These are phyloP conservation scores for Xiphophorus couchianus DNA, from an alignment of 2,113 vertebrate species.

Conservation along the genomic window DNA sequence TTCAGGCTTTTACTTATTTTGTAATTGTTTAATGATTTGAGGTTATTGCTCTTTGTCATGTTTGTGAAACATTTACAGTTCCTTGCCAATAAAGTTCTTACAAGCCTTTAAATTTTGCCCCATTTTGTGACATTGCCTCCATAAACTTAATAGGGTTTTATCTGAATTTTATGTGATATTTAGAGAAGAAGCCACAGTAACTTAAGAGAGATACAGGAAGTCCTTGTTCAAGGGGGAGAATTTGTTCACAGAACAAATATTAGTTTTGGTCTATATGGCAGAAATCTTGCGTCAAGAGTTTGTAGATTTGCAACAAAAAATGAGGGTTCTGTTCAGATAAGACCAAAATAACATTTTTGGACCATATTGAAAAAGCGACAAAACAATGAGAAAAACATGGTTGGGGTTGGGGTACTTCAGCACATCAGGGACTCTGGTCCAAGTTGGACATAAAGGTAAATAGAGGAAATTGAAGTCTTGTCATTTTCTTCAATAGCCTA, in stretches of 20 bases:
- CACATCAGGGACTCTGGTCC: not conserved
- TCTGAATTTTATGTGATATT: not conserved
- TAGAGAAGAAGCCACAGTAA: not conserved
- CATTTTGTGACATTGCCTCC: not conserved
- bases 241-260: not conserved
- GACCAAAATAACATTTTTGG: not conserved
- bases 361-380: not conserved
- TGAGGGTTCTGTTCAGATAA: not conserved
- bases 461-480: not conserved
- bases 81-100: not conserved
- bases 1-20: slow-evolving; percentile 36
- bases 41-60: slow-evolving; percentile 46
- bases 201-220: not conserved
- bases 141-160: not conserved
- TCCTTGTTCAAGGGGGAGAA: not conserved
- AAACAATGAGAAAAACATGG: not conserved
- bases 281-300: not conserved
- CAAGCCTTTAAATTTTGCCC: not conserved
- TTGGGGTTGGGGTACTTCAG: not conserved
- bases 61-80: slow-evolving; percentile 19
- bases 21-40: slow-evolving; percentile 45
- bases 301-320: not conserved
- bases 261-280: not conserved
- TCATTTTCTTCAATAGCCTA: not conserved
- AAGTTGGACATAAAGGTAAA: not conserved